Evolutionary conservation across 2,888 invertebrate genomes (phyloP).

Genomic region (Anorthoa munda): DNA sequence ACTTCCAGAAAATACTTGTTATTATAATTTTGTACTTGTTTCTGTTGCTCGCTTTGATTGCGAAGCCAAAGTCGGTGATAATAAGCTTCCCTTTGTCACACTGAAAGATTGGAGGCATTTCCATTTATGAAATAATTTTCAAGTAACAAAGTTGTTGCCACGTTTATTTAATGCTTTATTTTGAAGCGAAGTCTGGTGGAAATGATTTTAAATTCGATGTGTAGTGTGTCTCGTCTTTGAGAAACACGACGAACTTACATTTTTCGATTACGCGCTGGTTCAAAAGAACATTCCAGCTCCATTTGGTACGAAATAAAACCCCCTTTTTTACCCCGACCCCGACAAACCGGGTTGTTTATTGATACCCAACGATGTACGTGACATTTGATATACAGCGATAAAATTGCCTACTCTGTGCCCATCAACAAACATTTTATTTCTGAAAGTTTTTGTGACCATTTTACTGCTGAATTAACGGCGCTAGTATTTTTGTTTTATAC

Average conservation of each 20-base stretch:
- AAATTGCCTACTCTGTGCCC: slow-evolving; percentile 42
- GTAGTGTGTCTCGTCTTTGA: background rate
- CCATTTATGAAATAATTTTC: slow-evolving; percentile 26
- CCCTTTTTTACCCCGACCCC: slow-evolving; percentile 51
- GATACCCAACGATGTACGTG: slow-evolving; percentile 54
- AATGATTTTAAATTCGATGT: slow-evolving; percentile 19
- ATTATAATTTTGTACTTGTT: slow-evolving; percentile 51
- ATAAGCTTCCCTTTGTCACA: slow-evolving; percentile 55
- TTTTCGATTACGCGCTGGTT: slow-evolving; percentile 36
- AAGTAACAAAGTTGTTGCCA: slow-evolving; percentile 16
- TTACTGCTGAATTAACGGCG: slow-evolving; percentile 59
- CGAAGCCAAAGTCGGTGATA: slow-evolving; percentile 42
- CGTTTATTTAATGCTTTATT: slow-evolving; percentile 35
- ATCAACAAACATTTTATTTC: slow-evolving; percentile 56
- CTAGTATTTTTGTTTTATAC: slow-evolving; percentile 62
- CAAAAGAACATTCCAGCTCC: slow-evolving; percentile 57
- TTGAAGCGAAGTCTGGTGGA: slow-evolving; percentile 34
- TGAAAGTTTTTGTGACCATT: slow-evolving; percentile 57
- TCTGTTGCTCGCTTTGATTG: slow-evolving; percentile 57
- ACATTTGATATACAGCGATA: slow-evolving; percentile 56
- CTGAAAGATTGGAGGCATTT: slow-evolving; percentile 21
- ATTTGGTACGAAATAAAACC: slow-evolving; percentile 52
- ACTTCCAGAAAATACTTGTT: slow-evolving; percentile 53
- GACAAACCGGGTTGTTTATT: slow-evolving; percentile 58
- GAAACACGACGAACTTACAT: slow-evolving; percentile 21